These are phyloP conservation scores for Cebuella pygmaea DNA, from an alignment of 2,797 vertebrate species.

Conservation along the genomic window DNA sequence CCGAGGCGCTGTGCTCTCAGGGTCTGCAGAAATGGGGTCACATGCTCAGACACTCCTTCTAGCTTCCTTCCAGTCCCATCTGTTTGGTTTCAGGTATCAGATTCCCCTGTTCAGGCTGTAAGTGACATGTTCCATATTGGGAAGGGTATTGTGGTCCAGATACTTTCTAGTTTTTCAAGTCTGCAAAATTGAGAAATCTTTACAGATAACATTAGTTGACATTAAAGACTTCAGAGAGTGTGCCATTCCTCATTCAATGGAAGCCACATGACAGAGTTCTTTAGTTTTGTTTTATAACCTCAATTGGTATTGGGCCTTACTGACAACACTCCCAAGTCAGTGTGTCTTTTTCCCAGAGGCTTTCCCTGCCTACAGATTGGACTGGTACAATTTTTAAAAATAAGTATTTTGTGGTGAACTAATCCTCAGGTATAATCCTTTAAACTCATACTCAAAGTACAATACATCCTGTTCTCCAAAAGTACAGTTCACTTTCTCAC, in stretches of 20 bases:
- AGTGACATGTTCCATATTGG: neutral
- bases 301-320: neutral
- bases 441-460: neutral
- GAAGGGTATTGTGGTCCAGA: neutral
- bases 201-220: neutral
- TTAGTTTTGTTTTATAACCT: neutral
- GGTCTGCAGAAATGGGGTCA: neutral
- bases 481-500: neutral
- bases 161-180: neutral
- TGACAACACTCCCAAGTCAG: neutral
- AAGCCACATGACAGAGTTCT: neutral
- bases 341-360: neutral
- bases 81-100: neutral
- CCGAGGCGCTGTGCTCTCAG: fast-evolving
- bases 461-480: neutral
- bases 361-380: neutral
- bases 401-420: neutral
- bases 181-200: neutral
- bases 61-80: neutral
- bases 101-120: neutral
- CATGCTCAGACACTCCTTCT: neutral
- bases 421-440: neutral
- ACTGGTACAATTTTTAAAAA: neutral
- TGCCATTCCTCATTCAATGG: neutral
- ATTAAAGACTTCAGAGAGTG: neutral